Conservation (phyloP, 2,797 vertebrate genomes). For the Siniperca undulata region DNA sequence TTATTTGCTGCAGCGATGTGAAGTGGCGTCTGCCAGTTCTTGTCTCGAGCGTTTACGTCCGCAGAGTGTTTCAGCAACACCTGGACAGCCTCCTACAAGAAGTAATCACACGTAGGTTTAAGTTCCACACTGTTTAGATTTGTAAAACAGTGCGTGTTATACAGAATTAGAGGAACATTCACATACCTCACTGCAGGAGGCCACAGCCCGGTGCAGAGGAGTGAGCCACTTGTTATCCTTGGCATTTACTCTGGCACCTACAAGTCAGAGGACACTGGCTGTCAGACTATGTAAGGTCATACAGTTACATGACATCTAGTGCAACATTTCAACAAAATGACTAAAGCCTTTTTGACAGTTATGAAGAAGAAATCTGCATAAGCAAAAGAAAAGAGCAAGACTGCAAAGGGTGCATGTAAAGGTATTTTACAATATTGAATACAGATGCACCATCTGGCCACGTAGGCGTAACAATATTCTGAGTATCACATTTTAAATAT, state of each 20-base stretch:
- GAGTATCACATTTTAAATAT: slow-evolving; percentile 23
- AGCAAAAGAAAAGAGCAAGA: neutral
- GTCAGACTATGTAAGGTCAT: slow-evolving; percentile 31
- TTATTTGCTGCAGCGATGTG: slow-evolving; percentile 97
- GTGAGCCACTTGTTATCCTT: slow-evolving; percentile 99
- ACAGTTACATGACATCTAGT: slow-evolving; percentile 1
- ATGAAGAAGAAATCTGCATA: neutral
- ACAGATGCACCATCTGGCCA: slow-evolving; percentile 36
- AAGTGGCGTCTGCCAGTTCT: slow-evolving; percentile 99
- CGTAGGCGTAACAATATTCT: neutral
- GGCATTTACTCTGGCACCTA: slow-evolving; percentile 99
- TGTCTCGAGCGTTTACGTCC: slow-evolving; percentile 97
- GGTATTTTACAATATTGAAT: slow-evolving; percentile 32
- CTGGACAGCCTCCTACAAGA: slow-evolving; percentile 94
- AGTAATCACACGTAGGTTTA: neutral
- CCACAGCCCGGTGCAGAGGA: slow-evolving; percentile 98
- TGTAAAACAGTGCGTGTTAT: neutral
- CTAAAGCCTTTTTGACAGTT: slow-evolving; percentile 12
- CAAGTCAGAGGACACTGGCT: slow-evolving; percentile 56
- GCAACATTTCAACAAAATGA: slow-evolving; percentile 13
- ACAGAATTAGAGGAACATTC: slow-evolving; percentile 3
- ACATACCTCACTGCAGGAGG: slow-evolving; percentile 97
- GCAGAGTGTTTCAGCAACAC: slow-evolving; percentile 98
- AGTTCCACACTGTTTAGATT: neutral
- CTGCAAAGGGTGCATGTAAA: neutral